Conservation (phyloP, 2,797 vertebrate genomes). For the Acipenser transmontanus region DNA sequence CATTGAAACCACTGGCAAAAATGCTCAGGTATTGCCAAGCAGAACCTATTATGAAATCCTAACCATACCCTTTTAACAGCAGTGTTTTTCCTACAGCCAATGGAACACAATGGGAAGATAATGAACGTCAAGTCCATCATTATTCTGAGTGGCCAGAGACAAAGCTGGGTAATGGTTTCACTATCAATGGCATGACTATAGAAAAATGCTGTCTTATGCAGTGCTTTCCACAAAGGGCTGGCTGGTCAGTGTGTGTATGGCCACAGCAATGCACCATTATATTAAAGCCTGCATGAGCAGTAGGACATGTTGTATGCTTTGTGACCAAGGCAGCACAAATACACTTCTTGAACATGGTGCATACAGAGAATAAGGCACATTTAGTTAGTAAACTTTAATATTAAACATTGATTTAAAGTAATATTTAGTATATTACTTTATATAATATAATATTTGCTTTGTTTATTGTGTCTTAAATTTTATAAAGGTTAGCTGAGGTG, state of each 20-base stretch:
- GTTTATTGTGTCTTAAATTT: too few relatives aligned
- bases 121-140: conserved; percentile 29
- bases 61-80: conserved; percentile 1
- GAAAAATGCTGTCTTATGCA: neutral
- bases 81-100: conserved; percentile 25
- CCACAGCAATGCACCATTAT: neutral
- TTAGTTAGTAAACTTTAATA: too few relatives aligned
- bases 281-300: neutral
- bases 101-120: conserved; percentile 27
- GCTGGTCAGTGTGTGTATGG: neutral
- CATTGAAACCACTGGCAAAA: too few relatives aligned
- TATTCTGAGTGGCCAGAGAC: conserved; percentile 17
- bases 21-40: too few relatives aligned
- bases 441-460: too few relatives aligned
- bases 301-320: too few relatives aligned
- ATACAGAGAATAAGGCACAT: neutral
- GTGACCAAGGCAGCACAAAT: neutral
- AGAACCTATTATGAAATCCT: too few relatives aligned
- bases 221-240: neutral
- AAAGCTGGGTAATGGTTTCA: conserved; percentile 18
- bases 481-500: too few relatives aligned
- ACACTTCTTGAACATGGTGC: neutral
- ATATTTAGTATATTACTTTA: too few relatives aligned
- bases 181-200: neutral
- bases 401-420: too few relatives aligned